Evolutionary conservation across 2,113 vertebrate species (phyloP).

Genomic region (Piprites chloris): DNA sequence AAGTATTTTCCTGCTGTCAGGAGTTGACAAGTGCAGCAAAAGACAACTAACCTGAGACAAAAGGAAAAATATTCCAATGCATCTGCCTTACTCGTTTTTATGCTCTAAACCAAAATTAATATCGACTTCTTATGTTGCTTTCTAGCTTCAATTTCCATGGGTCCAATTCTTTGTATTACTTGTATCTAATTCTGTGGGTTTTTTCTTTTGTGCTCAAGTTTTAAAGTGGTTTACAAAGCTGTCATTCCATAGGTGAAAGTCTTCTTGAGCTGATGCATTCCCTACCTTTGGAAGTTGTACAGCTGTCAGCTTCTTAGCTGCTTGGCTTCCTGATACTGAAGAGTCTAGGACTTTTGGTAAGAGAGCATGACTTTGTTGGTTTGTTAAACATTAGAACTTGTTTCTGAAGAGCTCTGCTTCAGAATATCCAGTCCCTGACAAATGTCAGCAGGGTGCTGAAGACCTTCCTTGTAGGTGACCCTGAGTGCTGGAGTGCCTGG

Average conservation of each 20-base stretch:
- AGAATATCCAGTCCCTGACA: not conserved
- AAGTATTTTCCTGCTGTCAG: not conserved
- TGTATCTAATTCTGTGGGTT: not conserved
- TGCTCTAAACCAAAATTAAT: not conserved
- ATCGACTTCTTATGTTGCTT: not conserved
- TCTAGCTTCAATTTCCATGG: not conserved
- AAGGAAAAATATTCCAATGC: not conserved
- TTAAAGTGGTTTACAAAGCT: not conserved
- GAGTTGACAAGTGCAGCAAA: not conserved
- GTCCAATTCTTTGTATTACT: rapidly evolving
- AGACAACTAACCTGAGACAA: not conserved
- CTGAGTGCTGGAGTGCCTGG: not conserved
- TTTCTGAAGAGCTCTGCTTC: not conserved
- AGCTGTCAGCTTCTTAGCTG: not conserved
- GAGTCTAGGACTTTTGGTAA: conserved; percentile 34
- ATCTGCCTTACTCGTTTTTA: not conserved
- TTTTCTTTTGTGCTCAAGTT: not conserved
- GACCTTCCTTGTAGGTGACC: not conserved
- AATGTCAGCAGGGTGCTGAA: not conserved
- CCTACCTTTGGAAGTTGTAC: not conserved
- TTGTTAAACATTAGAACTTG: not conserved
- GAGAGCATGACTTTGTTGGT: not conserved
- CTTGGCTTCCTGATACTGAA: conserved; percentile 13
- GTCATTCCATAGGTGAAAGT: not conserved
- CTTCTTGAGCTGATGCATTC: not conserved